Percentiles rank a stretch among this genome's conserved stretches.
Conservation (phyloP, 2,797 vertebrate genomes). For the Emydoidea blandingii region DNA sequence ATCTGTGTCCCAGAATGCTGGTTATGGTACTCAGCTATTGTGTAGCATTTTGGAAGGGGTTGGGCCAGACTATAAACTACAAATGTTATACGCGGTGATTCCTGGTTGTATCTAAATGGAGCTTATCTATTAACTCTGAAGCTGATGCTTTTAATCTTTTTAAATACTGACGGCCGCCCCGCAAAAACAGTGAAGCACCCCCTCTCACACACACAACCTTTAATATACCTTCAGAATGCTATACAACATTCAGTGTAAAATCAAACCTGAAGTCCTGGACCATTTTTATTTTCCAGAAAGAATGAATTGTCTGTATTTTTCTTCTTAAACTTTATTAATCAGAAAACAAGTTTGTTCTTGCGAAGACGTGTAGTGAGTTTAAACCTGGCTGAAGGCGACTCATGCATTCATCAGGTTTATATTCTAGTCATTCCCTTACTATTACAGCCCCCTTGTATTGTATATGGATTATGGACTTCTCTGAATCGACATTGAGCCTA, state of each 20-base stretch:
- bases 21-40: neutral
- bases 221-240: neutral
- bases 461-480: neutral
- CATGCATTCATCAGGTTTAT: neutral
- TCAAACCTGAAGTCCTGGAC: neutral
- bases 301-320: neutral
- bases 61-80: neutral
- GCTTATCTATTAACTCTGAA: neutral
- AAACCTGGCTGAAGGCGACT: neutral
- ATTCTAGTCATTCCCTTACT: neutral
- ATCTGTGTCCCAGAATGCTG: neutral
- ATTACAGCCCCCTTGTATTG: neutral
- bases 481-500: neutral
- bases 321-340: neutral
- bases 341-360: neutral
- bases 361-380: neutral
- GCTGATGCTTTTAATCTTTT: constrained; percentile 13
- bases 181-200: neutral
- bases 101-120: neutral
- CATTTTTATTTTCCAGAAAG: neutral
- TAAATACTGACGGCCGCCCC: neutral
- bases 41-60: neutral
- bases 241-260: neutral
- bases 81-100: neutral
- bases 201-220: neutral